Evolutionary conservation across 2,888 invertebrate species (phyloP), one percentile per base, ranked within the genome.

Genomic region (Apotomis betuletana): DNA sequence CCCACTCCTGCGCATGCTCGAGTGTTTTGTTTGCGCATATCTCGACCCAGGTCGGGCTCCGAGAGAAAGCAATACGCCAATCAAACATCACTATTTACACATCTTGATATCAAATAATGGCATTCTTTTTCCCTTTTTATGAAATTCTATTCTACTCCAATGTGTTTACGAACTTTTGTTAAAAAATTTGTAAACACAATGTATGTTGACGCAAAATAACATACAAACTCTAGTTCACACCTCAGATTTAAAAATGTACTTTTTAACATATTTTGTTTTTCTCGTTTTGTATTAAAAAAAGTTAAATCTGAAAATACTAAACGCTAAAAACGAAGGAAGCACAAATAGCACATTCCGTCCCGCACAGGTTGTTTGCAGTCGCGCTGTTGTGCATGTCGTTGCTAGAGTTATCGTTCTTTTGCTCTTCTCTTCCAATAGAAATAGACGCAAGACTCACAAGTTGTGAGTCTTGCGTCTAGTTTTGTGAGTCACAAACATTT

Each of bases 1-100:
- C 4, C 36, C 3, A 36, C 64, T 44, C 54, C n/a, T 4, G 64
- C 64, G 64, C 64, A 49, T 8, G 3, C 49, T 9, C 13, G 51
- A 36, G 3, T 27, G 13, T 41, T 59, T 59, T 27, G 13, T 41
- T 59, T 59, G 67, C 36, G 49, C 59, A 52, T 67, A 3, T n/a
- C 8, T n/a, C 41, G 3, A 52, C 49, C n/a, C 10, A 52, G 44
- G 41, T 52, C 49, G 27, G 12, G 51, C 49, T 27, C 4, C 49
- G 15, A 57, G 69, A 44, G 69, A 69, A 69, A 69, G 57, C 55
- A n/a, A 44, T 41, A 41, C 51, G n/a, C 8, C 55, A 58, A 63
- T 69, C 41, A 55, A 27, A 54, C 15, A 27, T 44, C 10, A 41
- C 4, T 59, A 59, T 9, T 27, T 61, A 9, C 41, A 41, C 3